Percentiles rank a stretch among this genome's conserved stretches.
Evolutionary conservation across 2,797 vertebrate species (phyloP).

Genomic region (Amniataba percoides): DNA sequence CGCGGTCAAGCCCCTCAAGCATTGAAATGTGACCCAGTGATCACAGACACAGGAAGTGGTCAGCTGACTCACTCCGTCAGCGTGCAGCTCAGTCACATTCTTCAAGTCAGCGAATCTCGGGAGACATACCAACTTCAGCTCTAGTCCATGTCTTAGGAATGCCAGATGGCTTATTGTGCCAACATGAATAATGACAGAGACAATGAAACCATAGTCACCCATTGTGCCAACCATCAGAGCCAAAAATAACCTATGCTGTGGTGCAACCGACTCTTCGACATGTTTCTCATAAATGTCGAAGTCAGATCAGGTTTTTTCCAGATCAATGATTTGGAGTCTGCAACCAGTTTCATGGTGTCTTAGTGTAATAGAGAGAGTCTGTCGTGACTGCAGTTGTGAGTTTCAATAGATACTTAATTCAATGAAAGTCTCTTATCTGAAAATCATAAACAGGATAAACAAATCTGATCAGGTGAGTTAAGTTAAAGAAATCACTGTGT

Average conservation of each 20-base stretch:
- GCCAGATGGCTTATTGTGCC: slow-evolving; percentile 18
- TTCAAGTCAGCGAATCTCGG: slow-evolving; percentile 41
- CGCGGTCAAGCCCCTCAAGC: slow-evolving; percentile 22
- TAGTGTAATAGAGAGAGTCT: not conserved
- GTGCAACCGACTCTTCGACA: not conserved
- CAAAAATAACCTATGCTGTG: slow-evolving; percentile 34
- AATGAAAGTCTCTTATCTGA: not conserved
- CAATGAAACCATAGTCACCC: slow-evolving; percentile 1
- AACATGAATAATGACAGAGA: not conserved
- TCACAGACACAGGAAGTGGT: slow-evolving; percentile 61
- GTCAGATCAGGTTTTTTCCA: slow-evolving; percentile 1
- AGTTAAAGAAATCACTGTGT: not conserved
- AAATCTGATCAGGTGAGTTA: not conserved
- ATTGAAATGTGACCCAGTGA: slow-evolving; percentile 52
- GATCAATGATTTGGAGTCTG: slow-evolving; percentile 16
- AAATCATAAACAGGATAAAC: not conserved
- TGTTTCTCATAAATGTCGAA: not conserved
- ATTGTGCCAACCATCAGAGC: not conserved
- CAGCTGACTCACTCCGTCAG: slow-evolving; percentile 60
- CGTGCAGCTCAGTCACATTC: slow-evolving; percentile 61
- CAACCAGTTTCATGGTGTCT: slow-evolving; percentile 41
- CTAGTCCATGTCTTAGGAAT: slow-evolving; percentile 4
- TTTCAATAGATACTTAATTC: slow-evolving; percentile 34
- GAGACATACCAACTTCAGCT: slow-evolving; percentile 33
- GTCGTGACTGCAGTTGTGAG: not conserved